Evolutionary conservation across 1,140 invertebrate genomes (phyloP).

Genomic region (Anoplophora glabripennis): DNA sequence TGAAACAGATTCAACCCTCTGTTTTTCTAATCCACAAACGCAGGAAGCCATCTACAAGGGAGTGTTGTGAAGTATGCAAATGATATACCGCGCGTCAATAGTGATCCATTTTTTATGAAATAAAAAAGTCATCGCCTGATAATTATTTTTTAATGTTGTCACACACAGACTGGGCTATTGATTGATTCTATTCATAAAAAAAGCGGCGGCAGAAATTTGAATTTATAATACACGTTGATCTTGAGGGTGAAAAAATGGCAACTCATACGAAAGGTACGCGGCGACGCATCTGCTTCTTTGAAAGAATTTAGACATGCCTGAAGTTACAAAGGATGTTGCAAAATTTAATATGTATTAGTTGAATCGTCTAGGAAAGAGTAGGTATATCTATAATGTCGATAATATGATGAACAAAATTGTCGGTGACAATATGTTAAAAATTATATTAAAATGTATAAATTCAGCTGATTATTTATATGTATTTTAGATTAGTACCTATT

Average conservation of each 20-base stretch:
- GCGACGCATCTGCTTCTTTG: not conserved
- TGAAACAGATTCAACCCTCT: no score
- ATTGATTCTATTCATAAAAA: constrained; percentile 40
- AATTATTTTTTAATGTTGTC: constrained; percentile 41
- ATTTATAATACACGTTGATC: constrained; percentile 30
- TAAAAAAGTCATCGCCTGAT: constrained; percentile 32
- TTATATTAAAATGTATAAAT: no score
- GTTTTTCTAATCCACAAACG: not conserved
- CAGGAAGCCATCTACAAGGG: not conserved
- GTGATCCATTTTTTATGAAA: constrained; percentile 27
- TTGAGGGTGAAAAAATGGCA: constrained; percentile 14
- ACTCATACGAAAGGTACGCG: not conserved
- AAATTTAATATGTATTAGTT: no score
- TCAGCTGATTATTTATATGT: no score
- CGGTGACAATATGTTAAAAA: no score
- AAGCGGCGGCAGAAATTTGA: constrained; percentile 24
- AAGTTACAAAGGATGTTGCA: no score
- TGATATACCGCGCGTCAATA: constrained; percentile 18
- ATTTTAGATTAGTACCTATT: no score
- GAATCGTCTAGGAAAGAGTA: no score
- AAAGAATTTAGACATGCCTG: no score
- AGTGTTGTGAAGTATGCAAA: constrained; percentile 18
- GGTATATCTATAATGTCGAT: no score
- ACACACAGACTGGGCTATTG: constrained; percentile 27
- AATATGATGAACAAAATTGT: no score